Conservation (phyloP, 2,113 vertebrate species). For the Corythornis cristatus region DNA sequence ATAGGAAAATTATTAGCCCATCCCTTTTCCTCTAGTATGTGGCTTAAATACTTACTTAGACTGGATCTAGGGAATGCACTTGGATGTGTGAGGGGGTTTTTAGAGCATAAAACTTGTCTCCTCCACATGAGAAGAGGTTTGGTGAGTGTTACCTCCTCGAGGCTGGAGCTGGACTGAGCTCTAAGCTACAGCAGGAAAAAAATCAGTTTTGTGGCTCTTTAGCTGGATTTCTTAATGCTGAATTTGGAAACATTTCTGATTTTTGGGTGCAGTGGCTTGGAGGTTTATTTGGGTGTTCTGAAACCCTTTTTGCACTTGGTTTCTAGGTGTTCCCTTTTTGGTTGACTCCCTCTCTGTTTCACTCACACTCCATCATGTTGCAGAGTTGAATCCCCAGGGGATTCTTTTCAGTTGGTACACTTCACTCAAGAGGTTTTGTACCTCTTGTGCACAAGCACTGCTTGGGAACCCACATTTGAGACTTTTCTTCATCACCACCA, state of each 20-base stretch:
- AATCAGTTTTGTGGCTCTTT: not conserved
- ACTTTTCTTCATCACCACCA: not conserved
- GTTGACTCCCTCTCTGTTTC: not conserved
- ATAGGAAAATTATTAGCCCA: not conserved
- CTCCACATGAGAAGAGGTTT: not conserved
- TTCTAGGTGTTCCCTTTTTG: slow-evolving; percentile 3
- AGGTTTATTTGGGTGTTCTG: not conserved
- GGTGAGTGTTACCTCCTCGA: not conserved
- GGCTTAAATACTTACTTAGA: not conserved
- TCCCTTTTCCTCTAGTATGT: not conserved
- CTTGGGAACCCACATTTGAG: not conserved
- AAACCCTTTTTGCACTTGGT: not conserved
- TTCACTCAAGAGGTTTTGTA: not conserved
- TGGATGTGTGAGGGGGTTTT: not conserved
- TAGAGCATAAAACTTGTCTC: not conserved
- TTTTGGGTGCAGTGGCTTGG: not conserved
- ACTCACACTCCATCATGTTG: not conserved
- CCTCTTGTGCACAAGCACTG: not conserved
- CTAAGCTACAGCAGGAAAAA: not conserved
- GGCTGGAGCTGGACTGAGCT: not conserved
- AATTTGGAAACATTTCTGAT: not conserved
- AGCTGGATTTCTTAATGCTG: not conserved
- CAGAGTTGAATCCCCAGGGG: not conserved
- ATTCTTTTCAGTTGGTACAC: not conserved
- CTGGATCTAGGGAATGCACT: not conserved